Evolutionary conservation across 2,797 vertebrate genomes (phyloP).

Genomic region (Gallinago solitaria): DNA sequence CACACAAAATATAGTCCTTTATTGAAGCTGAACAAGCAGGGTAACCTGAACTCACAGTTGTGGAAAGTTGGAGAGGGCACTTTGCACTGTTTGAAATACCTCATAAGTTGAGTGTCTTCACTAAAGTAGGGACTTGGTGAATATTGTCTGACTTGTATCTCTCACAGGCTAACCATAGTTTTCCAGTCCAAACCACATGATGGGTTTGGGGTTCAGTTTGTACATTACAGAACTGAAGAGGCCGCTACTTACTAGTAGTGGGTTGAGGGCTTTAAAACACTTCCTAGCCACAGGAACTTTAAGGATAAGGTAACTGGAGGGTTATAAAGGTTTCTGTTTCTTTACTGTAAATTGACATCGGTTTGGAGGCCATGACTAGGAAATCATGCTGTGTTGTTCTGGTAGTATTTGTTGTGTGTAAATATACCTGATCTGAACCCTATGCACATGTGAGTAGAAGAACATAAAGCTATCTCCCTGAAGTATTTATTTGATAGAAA

Average conservation of each 20-base stretch:
- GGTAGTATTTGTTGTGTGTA: neutral
- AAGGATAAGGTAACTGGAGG: neutral
- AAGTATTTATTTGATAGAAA: slow-evolving; percentile 24
- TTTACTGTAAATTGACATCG: neutral
- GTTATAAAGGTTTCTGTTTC: neutral
- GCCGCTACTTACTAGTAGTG: neutral
- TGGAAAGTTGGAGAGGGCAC: slow-evolving; percentile 41
- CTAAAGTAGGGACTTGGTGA: slow-evolving; percentile 41
- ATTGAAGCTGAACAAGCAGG: slow-evolving; percentile 9
- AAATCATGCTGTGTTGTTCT: neutral
- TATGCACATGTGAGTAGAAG: neutral
- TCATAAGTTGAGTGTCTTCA: slow-evolving; percentile 56
- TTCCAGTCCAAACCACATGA: neutral
- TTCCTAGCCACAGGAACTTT: neutral
- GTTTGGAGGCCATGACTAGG: neutral
- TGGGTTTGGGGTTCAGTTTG: neutral
- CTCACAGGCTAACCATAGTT: neutral
- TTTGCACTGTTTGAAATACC: slow-evolving; percentile 66
- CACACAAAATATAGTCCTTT: neutral
- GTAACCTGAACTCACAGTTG: slow-evolving; percentile 25
- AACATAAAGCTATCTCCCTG: neutral
- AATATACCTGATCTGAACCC: neutral
- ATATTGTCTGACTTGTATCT: neutral
- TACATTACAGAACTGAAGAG: neutral
- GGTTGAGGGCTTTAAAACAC: slow-evolving; percentile 32